Conservation (phyloP, 2,797 vertebrate species). For the Sebastes miniatus region DNA sequence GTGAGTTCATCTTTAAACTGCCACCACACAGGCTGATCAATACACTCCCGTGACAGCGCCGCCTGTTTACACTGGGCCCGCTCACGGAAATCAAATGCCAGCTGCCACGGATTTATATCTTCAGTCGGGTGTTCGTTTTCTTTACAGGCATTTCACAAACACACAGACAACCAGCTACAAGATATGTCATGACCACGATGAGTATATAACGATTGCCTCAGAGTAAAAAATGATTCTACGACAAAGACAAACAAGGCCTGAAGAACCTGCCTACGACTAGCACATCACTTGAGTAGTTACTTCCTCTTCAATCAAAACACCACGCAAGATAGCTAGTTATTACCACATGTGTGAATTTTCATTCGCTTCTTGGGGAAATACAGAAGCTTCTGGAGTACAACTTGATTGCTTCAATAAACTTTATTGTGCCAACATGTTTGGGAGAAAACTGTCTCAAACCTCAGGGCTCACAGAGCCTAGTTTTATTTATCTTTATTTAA, state of each 20-base stretch:
- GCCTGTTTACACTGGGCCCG: not conserved
- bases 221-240: not conserved
- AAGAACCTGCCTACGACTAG: not conserved
- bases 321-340: no score
- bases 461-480: no score
- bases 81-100: not conserved
- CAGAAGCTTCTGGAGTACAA: no score
- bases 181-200: not conserved
- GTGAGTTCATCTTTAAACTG: not conserved
- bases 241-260: not conserved
- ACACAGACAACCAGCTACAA: not conserved
- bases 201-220: not conserved
- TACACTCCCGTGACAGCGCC: not conserved
- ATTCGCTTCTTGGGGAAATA: no score
- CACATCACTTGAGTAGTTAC: not conserved
- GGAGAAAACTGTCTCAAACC: no score
- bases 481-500: no score
- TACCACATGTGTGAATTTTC: no score
- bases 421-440: no score
- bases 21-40: not conserved
- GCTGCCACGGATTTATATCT: not conserved
- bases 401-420: no score
- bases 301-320: not conserved
- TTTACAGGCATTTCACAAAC: not conserved
- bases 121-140: not conserved